Conservation (phyloP, 2,113 vertebrate genomes). For the Neogale vison region DNA sequence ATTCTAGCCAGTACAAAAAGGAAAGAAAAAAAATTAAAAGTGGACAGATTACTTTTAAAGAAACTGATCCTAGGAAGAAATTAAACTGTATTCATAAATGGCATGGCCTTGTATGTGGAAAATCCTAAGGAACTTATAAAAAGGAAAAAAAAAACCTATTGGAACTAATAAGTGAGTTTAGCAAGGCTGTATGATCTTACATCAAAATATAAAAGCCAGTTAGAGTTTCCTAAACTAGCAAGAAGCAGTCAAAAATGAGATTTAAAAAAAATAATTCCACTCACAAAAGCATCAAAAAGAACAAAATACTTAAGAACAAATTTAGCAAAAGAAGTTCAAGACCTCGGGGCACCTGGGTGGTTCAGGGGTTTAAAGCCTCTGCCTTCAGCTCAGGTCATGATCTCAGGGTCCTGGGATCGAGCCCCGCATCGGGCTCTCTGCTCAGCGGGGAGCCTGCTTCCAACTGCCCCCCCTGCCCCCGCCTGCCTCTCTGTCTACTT, state of each 20-base stretch:
- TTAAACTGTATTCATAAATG: neutral
- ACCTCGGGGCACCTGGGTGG: neutral
- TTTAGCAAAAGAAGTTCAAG: neutral
- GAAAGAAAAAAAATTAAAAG: neutral
- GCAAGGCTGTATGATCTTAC: neutral
- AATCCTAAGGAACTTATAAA: neutral
- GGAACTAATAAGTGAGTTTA: neutral
- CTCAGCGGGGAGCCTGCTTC: no score
- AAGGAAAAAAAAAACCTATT: neutral
- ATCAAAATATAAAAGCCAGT: neutral
- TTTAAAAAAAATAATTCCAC: neutral
- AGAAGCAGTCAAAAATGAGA: neutral
- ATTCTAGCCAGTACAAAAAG: neutral
- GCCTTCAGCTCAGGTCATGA: no score
- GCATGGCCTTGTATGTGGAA: neutral
- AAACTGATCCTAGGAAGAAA: neutral
- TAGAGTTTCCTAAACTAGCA: neutral
- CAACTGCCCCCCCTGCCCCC: no score
- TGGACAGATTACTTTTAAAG: neutral
- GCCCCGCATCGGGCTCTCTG: no score
- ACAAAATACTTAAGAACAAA: neutral
- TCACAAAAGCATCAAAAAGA: neutral
- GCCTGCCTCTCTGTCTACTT: no score
- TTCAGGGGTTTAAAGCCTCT: no score
- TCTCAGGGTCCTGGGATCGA: no score